Conservation (phyloP, 2,797 vertebrate genomes). For the Syngnathus rostellatus region DNA sequence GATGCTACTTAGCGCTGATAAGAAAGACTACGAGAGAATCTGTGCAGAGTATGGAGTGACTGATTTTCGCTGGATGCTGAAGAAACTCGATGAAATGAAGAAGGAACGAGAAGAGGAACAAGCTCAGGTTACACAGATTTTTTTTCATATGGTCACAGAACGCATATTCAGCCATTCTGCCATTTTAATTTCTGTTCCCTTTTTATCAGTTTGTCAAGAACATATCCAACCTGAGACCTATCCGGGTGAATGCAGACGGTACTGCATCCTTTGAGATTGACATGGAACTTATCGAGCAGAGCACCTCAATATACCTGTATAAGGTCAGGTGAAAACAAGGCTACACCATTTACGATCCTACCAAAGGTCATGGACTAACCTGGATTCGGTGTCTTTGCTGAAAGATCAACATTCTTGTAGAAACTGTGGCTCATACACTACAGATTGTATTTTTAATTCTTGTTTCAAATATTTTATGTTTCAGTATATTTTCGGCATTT, state of each 20-base stretch:
- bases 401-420: not conserved
- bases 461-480: not conserved
- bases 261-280: conserved; percentile 75
- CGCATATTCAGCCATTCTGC: not conserved
- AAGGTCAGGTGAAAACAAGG: conserved; percentile 64
- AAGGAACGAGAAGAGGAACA: conserved; percentile 69
- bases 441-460: not conserved
- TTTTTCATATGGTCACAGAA: not conserved
- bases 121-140: conserved; percentile 57
- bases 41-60: conserved; percentile 77
- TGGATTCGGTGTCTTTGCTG: not conserved
- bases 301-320: conserved; percentile 73
- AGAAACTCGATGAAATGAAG: conserved; percentile 75
- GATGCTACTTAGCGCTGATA: conserved; percentile 74
- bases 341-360: not conserved
- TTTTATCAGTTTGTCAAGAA: conserved; percentile 64
- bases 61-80: conserved; percentile 83
- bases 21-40: conserved; percentile 79
- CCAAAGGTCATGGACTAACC: not conserved
- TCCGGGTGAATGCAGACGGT: conserved; percentile 65
- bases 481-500: not conserved
- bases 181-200: not conserved
- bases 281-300: conserved; percentile 72
- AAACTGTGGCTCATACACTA: not conserved
- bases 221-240: conserved; percentile 65